Evolutionary conservation across 2,888 invertebrate species (phyloP), one percentile per base, ranked within the genome.

Genomic region (Tanypteryx hageni): DNA sequence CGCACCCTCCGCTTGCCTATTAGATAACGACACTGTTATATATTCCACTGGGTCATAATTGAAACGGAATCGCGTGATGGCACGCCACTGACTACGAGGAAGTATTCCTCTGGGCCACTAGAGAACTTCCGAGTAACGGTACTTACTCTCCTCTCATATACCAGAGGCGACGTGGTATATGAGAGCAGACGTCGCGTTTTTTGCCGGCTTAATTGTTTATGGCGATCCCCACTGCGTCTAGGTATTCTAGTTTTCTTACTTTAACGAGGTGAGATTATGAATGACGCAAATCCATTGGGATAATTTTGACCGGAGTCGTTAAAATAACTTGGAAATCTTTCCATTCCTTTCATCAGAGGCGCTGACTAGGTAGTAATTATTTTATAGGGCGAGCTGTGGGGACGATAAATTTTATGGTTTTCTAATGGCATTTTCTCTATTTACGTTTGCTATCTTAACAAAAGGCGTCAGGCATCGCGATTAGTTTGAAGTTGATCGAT

Each of bases 41-140:
- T 44, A 44, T 89, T 89, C 64, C 31, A 59, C 61, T 89, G 31
- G 89, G 89, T 89, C 89, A 68, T 10, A 61, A 14, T 31, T 44
- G 44, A 89, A 64, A 89, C 64, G 68, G 64, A 64, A 44, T 68
- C 64, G 64, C 64, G 89, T 89, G 89, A 68, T 44, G 68, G 89
- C 64, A 68, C 64, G 57, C 83, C 44, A 56, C 83, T n/a, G 56
- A 11, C 5, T n/a, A 7, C 13, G 31, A 5, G 59, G 31, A 31
- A 16, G 9, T 31, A 13, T 31, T 44, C 7, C 44, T 44, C n/a
- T 9, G 85, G 27, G 86, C 61, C 31, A 61, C 59, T 61, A 89
- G 64, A 64, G 44, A 89, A 89, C 64, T 68, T 44, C 89, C 89
- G 68, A 89, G 44, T 89, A 89, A 89, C 89, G 89, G 89, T 64